Percentiles rank a stretch among this genome's conserved stretches.
Evolutionary conservation across 2,113 vertebrate genomes (phyloP).

Genomic region (Leptodactylus fuscus): DNA sequence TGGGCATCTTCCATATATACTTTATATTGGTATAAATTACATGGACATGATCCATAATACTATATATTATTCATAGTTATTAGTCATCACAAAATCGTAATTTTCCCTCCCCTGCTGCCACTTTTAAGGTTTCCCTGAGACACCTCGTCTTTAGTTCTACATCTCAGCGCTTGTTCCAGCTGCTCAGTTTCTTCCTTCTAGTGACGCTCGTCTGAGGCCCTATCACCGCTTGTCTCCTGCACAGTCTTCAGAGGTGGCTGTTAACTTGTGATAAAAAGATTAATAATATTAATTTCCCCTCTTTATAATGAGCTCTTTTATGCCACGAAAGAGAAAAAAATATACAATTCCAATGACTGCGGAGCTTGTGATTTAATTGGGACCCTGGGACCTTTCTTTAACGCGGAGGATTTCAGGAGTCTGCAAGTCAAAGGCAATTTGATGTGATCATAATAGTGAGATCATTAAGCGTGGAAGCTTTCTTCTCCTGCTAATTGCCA

Average conservation of each 20-base stretch:
- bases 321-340: slow-evolving; percentile 8
- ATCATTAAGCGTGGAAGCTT: slow-evolving; percentile 42
- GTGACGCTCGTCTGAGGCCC: neutral
- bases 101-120: no score
- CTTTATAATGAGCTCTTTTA: slow-evolving; percentile 37
- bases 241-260: neutral
- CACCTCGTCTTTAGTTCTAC: no score
- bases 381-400: slow-evolving; percentile 34
- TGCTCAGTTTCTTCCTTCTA: neutral
- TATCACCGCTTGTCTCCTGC: neutral
- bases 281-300: slow-evolving; percentile 46
- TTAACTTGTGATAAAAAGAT: slow-evolving; percentile 30
- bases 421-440: slow-evolving; percentile 31
- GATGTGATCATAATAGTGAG: slow-evolving; percentile 44
- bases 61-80: no score
- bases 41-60: no score
- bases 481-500: slow-evolving; percentile 42
- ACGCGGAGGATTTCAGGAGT: slow-evolving; percentile 11
- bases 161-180: no score
- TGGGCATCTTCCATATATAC: no score
- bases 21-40: no score
- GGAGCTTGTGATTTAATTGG: slow-evolving; percentile 55
- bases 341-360: slow-evolving; percentile 27
- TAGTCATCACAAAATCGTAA: no score
- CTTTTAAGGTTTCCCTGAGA: no score